A percentile compares a stretch with the other conserved stretches of the same genome.
Conservation (phyloP, 2,797 vertebrate species). For the Morelia viridis region DNA sequence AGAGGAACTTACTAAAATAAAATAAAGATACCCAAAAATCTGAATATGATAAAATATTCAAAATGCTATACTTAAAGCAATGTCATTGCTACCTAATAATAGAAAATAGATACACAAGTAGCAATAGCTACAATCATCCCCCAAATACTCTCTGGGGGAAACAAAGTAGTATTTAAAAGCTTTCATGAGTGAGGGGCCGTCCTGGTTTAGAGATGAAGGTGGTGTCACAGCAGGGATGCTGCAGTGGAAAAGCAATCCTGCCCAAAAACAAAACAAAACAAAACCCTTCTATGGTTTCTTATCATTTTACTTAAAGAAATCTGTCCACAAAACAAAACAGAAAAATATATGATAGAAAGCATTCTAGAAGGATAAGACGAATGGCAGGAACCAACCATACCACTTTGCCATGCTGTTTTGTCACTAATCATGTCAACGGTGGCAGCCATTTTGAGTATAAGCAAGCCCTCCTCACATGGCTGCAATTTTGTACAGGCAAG, state of each 20-base stretch:
- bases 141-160: neutral
- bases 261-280: neutral
- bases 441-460: neutral
- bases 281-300: neutral
- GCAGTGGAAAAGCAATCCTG: neutral
- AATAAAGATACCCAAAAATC: neutral
- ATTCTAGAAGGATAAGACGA: neutral
- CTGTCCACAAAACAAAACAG: too few species aligned
- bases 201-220: neutral
- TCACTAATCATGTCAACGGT: neutral
- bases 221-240: neutral
- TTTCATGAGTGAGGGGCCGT: neutral
- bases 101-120: neutral
- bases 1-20: neutral
- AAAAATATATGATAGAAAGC: neutral
- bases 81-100: neutral
- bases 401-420: neutral
- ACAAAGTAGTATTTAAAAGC: neutral
- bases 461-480: neutral
- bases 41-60: neutral
- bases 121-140: neutral
- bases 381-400: neutral
- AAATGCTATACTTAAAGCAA: neutral
- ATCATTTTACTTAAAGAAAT: neutral
- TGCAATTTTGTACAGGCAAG: neutral